Conservation (phyloP, 2,888 invertebrate species). For the Clunio marinus region DNA sequence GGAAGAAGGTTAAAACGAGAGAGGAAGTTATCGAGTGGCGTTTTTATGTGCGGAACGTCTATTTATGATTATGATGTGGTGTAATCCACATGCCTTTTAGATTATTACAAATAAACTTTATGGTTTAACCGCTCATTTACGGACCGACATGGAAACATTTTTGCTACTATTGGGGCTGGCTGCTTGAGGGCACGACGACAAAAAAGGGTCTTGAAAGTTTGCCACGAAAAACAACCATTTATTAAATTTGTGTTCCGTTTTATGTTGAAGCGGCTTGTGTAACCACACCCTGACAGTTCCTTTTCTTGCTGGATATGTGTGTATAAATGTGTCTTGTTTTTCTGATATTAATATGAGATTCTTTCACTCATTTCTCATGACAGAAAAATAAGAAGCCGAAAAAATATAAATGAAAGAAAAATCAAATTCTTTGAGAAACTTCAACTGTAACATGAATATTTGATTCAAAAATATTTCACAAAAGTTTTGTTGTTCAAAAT, state of each 20-base stretch:
- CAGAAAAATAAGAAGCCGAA: too few species aligned
- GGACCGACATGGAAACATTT: constrained; percentile 16
- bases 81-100: constrained; percentile 34
- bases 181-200: background rate
- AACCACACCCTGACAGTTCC: constrained; percentile 22
- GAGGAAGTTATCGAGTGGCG: constrained; percentile 23
- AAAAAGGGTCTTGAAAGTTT: constrained; percentile 25
- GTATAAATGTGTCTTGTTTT: too few species aligned
- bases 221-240: constrained; percentile 14
- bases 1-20: too few species aligned
- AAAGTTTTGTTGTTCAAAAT: too few species aligned
- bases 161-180: background rate
- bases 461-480: too few species aligned
- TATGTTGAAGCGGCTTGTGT: background rate
- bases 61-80: constrained; percentile 38
- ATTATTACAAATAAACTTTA: constrained; percentile 38
- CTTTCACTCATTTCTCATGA: too few species aligned
- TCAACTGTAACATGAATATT: too few species aligned
- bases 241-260: constrained; percentile 20
- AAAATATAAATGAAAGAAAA: too few species aligned
- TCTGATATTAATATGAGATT: too few species aligned
- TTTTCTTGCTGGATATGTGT: too few species aligned
- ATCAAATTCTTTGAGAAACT: too few species aligned
- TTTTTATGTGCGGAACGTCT: constrained; percentile 35
- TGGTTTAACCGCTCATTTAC: constrained; percentile 29